These are phyloP conservation scores for Arge pagana DNA, from an alignment of 2,888 invertebrate genomes.

Conservation along the genomic window DNA sequence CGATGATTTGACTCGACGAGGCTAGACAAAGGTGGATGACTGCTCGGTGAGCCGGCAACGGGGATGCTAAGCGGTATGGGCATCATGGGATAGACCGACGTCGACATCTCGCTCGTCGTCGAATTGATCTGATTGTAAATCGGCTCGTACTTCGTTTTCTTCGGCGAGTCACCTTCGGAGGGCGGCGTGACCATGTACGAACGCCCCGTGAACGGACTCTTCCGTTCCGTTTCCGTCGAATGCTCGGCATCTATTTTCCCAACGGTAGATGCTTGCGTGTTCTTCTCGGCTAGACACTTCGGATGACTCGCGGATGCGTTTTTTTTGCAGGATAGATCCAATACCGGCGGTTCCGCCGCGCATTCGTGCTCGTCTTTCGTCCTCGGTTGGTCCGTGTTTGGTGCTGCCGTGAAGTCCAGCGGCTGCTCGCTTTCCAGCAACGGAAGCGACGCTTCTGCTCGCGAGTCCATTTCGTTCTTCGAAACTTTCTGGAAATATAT, in stretches of 20 bases:
- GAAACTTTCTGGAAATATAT: no score
- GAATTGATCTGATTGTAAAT: conserved; percentile 29
- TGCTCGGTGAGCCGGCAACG: background rate
- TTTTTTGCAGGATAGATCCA: conserved; percentile 49
- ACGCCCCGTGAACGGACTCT: conserved; percentile 40
- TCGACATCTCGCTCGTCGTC: conserved; percentile 8
- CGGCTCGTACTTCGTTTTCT: conserved; percentile 35
- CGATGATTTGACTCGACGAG: background rate
- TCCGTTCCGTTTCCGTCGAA: conserved; percentile 29
- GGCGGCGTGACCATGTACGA: conserved; percentile 47
- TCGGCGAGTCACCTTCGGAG: conserved; percentile 45
- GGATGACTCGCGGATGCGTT: background rate
- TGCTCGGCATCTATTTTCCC: background rate
- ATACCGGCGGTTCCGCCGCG: conserved; percentile 32
- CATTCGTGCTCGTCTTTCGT: conserved; percentile 1
- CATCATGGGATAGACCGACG: background rate
- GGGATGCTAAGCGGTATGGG: background rate
- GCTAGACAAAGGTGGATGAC: background rate
- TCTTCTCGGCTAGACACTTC: conserved; percentile 19
- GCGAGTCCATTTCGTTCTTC: conserved; percentile 27
- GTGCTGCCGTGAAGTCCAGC: conserved; percentile 33
- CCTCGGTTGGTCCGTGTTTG: background rate
- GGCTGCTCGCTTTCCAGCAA: conserved; percentile 26
- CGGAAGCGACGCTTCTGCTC: background rate
- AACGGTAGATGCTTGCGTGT: background rate